Evolutionary conservation across 2,113 vertebrate species (phyloP).

Genomic region (Pipa parva): DNA sequence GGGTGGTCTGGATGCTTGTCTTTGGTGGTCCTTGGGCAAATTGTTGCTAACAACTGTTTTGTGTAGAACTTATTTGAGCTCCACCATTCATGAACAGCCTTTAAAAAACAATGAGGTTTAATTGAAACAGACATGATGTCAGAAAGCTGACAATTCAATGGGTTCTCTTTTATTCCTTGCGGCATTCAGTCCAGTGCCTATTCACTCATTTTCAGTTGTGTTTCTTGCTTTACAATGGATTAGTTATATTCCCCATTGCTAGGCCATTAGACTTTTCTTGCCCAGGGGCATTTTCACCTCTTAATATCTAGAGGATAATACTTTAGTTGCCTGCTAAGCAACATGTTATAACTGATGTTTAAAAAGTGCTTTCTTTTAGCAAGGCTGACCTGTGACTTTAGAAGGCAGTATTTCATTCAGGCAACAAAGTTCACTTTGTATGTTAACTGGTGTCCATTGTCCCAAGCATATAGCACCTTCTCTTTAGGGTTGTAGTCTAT

Average conservation of each 20-base stretch:
- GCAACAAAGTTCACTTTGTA: slow-evolving; percentile 81
- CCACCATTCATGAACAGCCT: neutral
- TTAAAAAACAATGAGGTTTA: neutral
- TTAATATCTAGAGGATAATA: slow-evolving; percentile 21
- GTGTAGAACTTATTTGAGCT: neutral
- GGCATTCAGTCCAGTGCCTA: slow-evolving; percentile 21
- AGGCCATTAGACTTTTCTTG: slow-evolving; percentile 20
- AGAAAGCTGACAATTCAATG: slow-evolving; percentile 1
- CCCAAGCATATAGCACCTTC: slow-evolving; percentile 91
- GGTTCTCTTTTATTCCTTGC: slow-evolving; percentile 1
- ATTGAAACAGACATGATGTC: slow-evolving; percentile 20
- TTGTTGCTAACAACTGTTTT: slow-evolving; percentile 2
- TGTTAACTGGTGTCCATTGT: slow-evolving; percentile 93
- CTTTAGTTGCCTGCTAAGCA: slow-evolving; percentile 30
- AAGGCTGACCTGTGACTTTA: slow-evolving; percentile 20
- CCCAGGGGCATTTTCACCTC: slow-evolving; percentile 8
- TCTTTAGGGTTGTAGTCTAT: slow-evolving; percentile 97
- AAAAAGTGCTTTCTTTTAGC: slow-evolving; percentile 35
- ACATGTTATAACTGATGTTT: slow-evolving; percentile 19
- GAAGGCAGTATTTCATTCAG: slow-evolving; percentile 54
- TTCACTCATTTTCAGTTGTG: slow-evolving; percentile 23
- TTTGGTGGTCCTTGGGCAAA: slow-evolving; percentile 15
- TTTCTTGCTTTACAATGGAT: slow-evolving; percentile 23
- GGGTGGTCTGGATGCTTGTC: neutral
- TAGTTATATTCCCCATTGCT: slow-evolving; percentile 25